A percentile compares a stretch with the other conserved stretches of the same genome.
phyloP scores from a whole-genome alignment of 1,140 invertebrate species.

The Proctacanthus coquilletti region DNA sequence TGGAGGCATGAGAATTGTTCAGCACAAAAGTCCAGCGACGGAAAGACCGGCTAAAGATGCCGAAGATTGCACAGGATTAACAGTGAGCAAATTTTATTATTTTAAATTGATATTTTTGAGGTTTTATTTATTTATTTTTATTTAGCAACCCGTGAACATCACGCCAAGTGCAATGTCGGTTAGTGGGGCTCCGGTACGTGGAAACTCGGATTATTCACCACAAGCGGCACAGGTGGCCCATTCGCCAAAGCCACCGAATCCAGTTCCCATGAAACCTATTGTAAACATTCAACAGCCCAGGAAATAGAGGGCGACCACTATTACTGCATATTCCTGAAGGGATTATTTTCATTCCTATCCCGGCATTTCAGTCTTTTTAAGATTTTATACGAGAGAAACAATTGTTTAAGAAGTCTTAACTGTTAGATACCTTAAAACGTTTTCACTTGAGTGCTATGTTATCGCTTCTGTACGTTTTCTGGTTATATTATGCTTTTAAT shows the following conservation, averaged over 20 bases:
- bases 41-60: slow-evolving; percentile 43
- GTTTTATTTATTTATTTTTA: slow-evolving; percentile 9
- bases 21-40: slow-evolving; percentile 56
- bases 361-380: too few species aligned
- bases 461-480: too few species aligned
- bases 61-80: slow-evolving; percentile 29
- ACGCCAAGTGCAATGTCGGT: slow-evolving; percentile 62
- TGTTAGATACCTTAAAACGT: too few species aligned
- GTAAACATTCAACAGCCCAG: slow-evolving; percentile 61
- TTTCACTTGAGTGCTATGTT: too few species aligned
- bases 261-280: slow-evolving; percentile 38
- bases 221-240: slow-evolving; percentile 65
- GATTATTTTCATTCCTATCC: too few species aligned
- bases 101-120: neutral
- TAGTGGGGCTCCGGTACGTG: slow-evolving; percentile 60
- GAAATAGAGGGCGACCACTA: too few species aligned
- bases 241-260: slow-evolving; percentile 53
- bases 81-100: slow-evolving; percentile 12
- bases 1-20: slow-evolving; percentile 81
- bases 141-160: slow-evolving; percentile 33
- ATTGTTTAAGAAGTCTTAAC: too few species aligned
- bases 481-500: too few species aligned
- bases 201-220: slow-evolving; percentile 74
- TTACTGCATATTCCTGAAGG: too few species aligned
- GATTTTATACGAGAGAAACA: too few species aligned